Conservation (phyloP, 2,888 invertebrate genomes). For the Sericinus montela region DNA sequence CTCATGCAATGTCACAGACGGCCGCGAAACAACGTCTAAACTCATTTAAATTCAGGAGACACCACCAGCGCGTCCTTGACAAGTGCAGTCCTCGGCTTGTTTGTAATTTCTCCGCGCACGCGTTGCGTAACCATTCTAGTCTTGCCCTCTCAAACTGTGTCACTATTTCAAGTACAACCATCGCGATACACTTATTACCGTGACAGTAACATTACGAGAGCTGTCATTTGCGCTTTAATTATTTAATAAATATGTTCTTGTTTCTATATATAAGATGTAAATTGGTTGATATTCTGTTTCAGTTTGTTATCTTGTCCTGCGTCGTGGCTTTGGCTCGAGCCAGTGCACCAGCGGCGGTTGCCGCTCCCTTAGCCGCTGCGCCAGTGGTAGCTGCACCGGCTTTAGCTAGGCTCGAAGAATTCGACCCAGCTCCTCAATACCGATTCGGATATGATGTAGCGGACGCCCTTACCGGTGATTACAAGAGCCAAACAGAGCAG, state of each 20-base stretch:
- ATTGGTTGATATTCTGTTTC: slow-evolving; percentile 25
- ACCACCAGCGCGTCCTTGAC: slow-evolving; percentile 56
- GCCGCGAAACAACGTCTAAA: slow-evolving; percentile 16
- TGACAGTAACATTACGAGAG: neutral
- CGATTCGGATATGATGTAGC: slow-evolving; percentile 60
- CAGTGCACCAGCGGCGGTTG: slow-evolving; percentile 37
- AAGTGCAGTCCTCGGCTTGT: slow-evolving; percentile 53
- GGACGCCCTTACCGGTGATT: slow-evolving; percentile 61
- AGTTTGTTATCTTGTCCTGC: slow-evolving; percentile 57
- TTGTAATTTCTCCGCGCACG: slow-evolving; percentile 65
- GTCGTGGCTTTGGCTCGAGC: slow-evolving; percentile 50
- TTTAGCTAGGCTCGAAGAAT: slow-evolving; percentile 53
- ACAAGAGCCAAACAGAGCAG: slow-evolving; percentile 65
- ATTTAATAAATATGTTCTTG: too few relatives aligned
- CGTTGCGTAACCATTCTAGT: slow-evolving; percentile 61
- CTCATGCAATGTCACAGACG: slow-evolving; percentile 9
- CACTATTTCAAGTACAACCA: slow-evolving; percentile 70
- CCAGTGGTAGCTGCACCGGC: slow-evolving; percentile 37
- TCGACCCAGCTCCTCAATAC: slow-evolving; percentile 80
- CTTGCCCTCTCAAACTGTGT: slow-evolving; percentile 63
- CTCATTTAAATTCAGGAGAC: slow-evolving; percentile 53
- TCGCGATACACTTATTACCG: slow-evolving; percentile 4
- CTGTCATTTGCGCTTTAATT: too few relatives aligned
- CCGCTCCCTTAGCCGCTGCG: slow-evolving; percentile 38
- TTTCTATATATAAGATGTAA: neutral